Base-by-base conservation (phyloP, 1,140 invertebrate genomes). In the Panonychus citri region DNA sequence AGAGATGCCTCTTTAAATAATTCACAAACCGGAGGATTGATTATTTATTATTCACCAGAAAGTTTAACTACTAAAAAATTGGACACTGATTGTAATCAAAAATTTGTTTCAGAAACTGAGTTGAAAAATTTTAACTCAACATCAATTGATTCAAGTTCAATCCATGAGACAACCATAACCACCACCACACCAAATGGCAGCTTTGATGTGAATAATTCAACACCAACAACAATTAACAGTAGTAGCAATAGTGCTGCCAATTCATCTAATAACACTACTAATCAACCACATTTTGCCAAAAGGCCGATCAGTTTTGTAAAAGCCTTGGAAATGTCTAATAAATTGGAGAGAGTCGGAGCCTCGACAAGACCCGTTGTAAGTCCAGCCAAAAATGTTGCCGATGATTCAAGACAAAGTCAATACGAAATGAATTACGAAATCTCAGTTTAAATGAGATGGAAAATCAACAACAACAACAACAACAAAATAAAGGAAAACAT, bases 401-500 rank as follows among this genome's bases (percentile, higher is more conserved):
- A 81, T 78, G 65, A 66, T 26, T 83, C 88, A 66, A 78, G 84
- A 59, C 80, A 80, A 60, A 88, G 82, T 71, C 81, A 88, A 56
- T 91, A 91, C 68, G 88, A 91, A 70, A 87, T 86, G 80, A 89
- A 87, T 72, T 91, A 91, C 71, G 87, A 93, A 71, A 91, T 90
- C 71, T 89, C 86, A 56, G 86, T 91, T 42, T 72, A 34, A 34
- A 7, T 34, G 30, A 34, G 55, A 62, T 21, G 19, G n/a, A 10
- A 46, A 4, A 13, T n/a, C 8, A n/a, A n/a, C 8, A 7, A 46
- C n/a, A 8, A 17, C 19, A 40, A 17, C 2, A 17, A 40, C 13
- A n/a, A 40, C 19, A 17, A 13, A 17, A 13, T 3, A 17, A 7
- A 40, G 39, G 19, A 40, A 13, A 40, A 40, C 13, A 7, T n/a